Evolutionary conservation across 1,140 invertebrate species (phyloP).

Genomic region (Drosophila ohnishii): DNA sequence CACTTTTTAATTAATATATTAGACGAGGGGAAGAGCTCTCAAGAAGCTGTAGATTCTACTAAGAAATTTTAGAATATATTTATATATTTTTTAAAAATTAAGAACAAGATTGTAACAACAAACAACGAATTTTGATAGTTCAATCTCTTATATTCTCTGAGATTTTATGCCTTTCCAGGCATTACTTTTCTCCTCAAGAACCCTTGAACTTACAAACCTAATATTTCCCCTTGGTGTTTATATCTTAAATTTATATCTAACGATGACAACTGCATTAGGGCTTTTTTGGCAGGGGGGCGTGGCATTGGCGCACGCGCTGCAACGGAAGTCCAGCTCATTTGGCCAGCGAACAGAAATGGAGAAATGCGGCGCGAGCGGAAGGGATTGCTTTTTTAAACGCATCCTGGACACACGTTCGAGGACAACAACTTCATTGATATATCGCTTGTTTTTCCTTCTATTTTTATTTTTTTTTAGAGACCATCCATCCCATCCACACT

Average conservation of each 20-base stretch:
- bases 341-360: slow-evolving; percentile 42
- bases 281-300: slow-evolving; percentile 38
- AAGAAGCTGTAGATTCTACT: neutral
- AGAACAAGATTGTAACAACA: neutral
- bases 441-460: slow-evolving; percentile 49
- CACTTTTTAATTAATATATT: slow-evolving; percentile 2
- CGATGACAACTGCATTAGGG: slow-evolving; percentile 68
- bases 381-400: slow-evolving; percentile 79
- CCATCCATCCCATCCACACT: slow-evolving; percentile 38
- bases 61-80: neutral
- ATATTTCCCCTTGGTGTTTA: neutral
- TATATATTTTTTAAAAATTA: accelerated
- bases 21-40: neutral
- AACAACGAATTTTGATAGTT: neutral
- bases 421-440: slow-evolving; percentile 79
- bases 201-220: neutral
- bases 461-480: slow-evolving; percentile 57
- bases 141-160: neutral
- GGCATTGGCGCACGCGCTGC: slow-evolving; percentile 65
- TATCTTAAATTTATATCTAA: slow-evolving; percentile 21
- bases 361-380: slow-evolving; percentile 57
- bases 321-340: slow-evolving; percentile 78
- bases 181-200: neutral
- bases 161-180: too few species aligned
- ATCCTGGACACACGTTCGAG: slow-evolving; percentile 73